Evolutionary conservation across 2,797 vertebrate genomes (phyloP).

Genomic region (Gambusia yucatana): DNA sequence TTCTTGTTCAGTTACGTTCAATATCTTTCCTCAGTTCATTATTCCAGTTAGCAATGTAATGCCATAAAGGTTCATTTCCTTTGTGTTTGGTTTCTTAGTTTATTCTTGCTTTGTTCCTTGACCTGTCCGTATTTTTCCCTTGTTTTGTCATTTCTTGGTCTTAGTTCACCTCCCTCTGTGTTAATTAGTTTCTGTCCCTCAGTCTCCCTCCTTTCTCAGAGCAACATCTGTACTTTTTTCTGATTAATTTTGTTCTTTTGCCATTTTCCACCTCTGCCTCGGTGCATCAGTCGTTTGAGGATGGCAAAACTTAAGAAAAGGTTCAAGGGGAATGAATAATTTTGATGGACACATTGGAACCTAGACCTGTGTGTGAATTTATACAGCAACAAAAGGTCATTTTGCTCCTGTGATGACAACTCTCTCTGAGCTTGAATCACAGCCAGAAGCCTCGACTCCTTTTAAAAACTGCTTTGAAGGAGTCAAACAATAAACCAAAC

Average conservation of each 20-base stretch:
- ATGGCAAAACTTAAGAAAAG: not conserved
- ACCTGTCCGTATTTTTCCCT: not conserved
- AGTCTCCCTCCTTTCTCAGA: not conserved
- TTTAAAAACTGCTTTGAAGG: constrained; percentile 61
- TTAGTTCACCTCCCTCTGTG: not conserved
- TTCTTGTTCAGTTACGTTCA: not conserved
- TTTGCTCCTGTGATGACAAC: not conserved
- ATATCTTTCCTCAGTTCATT: not conserved
- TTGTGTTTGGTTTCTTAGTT: not conserved
- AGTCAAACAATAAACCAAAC: constrained; percentile 74
- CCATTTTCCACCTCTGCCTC: not conserved
- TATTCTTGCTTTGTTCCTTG: not conserved
- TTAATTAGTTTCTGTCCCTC: not conserved
- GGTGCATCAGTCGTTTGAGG: not conserved
- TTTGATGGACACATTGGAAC: not conserved
- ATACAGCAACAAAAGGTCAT: not conserved
- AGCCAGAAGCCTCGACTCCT: constrained; percentile 33
- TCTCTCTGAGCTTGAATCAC: constrained; percentile 37
- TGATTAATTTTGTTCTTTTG: not conserved
- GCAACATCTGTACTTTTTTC: not conserved
- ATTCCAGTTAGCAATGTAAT: not conserved
- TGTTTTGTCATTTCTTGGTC: not conserved
- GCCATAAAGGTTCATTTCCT: not conserved
- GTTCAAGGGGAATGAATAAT: not conserved
- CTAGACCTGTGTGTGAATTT: not conserved